These are phyloP conservation scores for Aplochiton taeniatus DNA, from an alignment of 2,797 vertebrate species.

Conservation along the genomic window DNA sequence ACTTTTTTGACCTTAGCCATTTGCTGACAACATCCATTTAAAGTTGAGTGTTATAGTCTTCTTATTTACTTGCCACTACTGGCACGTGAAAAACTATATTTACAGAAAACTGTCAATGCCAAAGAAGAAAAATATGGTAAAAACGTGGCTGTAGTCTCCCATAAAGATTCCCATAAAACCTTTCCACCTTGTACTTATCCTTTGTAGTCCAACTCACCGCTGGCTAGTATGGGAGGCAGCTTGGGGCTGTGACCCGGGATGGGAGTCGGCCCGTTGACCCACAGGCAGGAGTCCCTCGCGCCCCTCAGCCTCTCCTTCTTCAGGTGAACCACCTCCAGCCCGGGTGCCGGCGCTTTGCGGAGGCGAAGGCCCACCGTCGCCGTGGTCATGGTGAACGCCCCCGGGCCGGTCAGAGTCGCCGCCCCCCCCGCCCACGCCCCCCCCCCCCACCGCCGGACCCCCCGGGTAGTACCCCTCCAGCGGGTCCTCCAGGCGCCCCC, in stretches of 20 bases:
- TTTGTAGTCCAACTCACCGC: slow-evolving; percentile 75
- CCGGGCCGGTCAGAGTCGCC: too few relatives aligned
- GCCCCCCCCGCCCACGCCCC: background rate
- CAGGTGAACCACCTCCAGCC: slow-evolving; percentile 84
- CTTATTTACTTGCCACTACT: too few relatives aligned
- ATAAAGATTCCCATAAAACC: too few relatives aligned
- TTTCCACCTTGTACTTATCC: too few relatives aligned
- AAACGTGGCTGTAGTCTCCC: too few relatives aligned
- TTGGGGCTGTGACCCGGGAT: slow-evolving; percentile 76
- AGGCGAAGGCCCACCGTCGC: slow-evolving; percentile 76
- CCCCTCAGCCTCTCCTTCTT: slow-evolving; percentile 90
- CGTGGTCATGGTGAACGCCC: too few relatives aligned
- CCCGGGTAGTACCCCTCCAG: slow-evolving; percentile 77
- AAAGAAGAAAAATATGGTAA: too few relatives aligned
- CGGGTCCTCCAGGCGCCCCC: slow-evolving; percentile 86
- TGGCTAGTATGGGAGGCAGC: slow-evolving; percentile 85
- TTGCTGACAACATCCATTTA: too few relatives aligned
- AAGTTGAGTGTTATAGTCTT: too few relatives aligned
- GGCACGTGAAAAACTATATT: too few relatives aligned
- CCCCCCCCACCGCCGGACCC: slow-evolving; percentile 68
- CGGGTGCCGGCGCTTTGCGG: slow-evolving; percentile 77
- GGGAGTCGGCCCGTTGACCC: slow-evolving; percentile 78
- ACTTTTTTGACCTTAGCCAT: too few relatives aligned
- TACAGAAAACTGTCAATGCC: too few relatives aligned
- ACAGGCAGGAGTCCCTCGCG: slow-evolving; percentile 87